Evolutionary conservation across 2,113 vertebrate species (phyloP).

Genomic region (Willisornis vidua): DNA sequence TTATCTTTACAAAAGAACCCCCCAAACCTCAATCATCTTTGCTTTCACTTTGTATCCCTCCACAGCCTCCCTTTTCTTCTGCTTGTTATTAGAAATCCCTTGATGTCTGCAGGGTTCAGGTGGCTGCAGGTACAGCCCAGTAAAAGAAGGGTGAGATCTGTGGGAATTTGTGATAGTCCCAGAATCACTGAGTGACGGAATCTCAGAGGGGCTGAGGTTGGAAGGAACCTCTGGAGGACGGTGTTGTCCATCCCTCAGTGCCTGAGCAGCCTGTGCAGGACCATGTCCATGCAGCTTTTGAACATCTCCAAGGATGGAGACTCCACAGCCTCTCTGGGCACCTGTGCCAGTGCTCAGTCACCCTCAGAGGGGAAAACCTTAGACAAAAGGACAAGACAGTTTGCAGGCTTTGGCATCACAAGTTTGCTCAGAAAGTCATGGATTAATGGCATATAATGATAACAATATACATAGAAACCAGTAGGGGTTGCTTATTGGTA

Average conservation of each 20-base stretch:
- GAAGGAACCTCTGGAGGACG: neutral
- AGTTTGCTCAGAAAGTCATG: neutral
- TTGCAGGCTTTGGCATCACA: neutral
- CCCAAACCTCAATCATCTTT: neutral
- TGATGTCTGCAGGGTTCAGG: neutral
- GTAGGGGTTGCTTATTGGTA: accelerated
- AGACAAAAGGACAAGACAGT: neutral
- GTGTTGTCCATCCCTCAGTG: accelerated
- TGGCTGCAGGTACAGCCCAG: neutral
- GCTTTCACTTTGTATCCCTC: neutral
- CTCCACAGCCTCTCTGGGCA: no score
- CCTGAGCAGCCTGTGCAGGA: neutral
- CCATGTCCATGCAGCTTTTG: accelerated
- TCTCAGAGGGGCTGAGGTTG: neutral
- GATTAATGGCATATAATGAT: neutral
- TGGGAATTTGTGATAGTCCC: neutral
- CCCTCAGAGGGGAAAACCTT: neutral
- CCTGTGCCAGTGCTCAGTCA: neutral
- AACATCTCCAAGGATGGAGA: neutral
- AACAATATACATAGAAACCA: neutral
- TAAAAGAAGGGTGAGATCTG: neutral
- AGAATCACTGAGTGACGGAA: neutral
- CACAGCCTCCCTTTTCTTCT: neutral
- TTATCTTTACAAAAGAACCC: neutral
- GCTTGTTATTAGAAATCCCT: neutral